Evolutionary conservation across 2,113 vertebrate genomes (phyloP).

Genomic region (Piaya cayana): DNA sequence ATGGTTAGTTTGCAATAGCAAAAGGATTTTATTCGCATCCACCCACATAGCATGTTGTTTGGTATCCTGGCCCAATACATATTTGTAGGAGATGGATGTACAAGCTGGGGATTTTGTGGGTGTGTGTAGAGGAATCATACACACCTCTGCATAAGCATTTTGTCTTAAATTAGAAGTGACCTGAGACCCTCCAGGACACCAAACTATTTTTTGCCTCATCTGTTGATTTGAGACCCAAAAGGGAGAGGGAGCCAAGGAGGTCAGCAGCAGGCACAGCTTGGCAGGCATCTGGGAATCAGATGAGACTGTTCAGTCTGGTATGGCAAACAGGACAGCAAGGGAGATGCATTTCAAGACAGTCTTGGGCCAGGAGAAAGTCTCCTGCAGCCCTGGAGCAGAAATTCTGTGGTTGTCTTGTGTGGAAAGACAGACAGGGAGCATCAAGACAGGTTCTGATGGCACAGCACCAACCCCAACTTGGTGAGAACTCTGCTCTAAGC

Average conservation of each 20-base stretch:
- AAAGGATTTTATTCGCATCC: slow-evolving; percentile 25
- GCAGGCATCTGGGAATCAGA: accelerated
- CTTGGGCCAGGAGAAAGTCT: neutral
- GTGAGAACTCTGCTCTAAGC: neutral
- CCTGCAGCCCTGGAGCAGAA: neutral
- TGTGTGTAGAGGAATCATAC: neutral
- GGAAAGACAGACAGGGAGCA: neutral
- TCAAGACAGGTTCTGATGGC: neutral
- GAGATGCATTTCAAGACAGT: neutral
- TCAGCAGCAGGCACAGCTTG: accelerated
- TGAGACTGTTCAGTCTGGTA: too few relatives aligned
- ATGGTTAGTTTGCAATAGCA: neutral
- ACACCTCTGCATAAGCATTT: neutral
- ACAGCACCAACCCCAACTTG: accelerated
- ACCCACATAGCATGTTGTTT: neutral
- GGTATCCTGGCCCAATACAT: neutral
- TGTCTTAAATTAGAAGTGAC: neutral
- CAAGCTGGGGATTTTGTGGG: neutral
- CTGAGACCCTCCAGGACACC: neutral
- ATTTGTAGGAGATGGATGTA: neutral
- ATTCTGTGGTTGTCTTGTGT: neutral
- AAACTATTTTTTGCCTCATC: neutral
- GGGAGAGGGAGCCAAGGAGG: accelerated
- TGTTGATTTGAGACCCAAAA: neutral
- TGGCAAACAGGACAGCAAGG: neutral